phyloP scores from a whole-genome alignment of 2,113 vertebrate species.

The Syngnathus floridae region DNA sequence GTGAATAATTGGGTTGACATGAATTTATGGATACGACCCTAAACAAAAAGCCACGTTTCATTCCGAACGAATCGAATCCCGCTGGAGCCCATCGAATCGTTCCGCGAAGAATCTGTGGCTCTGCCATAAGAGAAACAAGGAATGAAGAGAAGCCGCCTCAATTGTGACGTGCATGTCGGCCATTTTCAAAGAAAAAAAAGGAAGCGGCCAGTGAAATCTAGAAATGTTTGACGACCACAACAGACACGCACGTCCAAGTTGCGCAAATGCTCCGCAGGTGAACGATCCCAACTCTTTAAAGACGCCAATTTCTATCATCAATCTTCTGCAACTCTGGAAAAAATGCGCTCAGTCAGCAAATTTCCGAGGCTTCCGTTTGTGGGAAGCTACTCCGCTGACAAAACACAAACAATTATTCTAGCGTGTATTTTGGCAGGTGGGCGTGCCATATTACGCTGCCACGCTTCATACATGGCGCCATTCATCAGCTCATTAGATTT shows the following conservation, averaged over 20 bases:
- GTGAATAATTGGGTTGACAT: too few relatives aligned
- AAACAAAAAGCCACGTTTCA: too few relatives aligned
- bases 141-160: neutral
- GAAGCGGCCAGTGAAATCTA: constrained; percentile 31
- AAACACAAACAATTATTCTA: constrained; percentile 58
- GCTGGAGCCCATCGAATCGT: too few relatives aligned
- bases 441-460: constrained; percentile 48
- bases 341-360: neutral
- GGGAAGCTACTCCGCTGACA: constrained; percentile 8
- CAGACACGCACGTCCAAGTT: constrained; percentile 34
- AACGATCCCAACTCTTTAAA: constrained; percentile 35
- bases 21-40: too few relatives aligned
- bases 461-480: constrained; percentile 47
- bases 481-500: constrained; percentile 63
- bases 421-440: constrained; percentile 43
- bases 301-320: constrained; percentile 46
- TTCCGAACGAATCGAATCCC: too few relatives aligned
- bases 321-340: constrained; percentile 10
- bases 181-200: neutral
- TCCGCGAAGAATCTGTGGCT: too few relatives aligned
- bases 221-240: constrained; percentile 51
- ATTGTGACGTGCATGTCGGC: neutral
- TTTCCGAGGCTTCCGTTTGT: constrained; percentile 23
- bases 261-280: constrained; percentile 62
- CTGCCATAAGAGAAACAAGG: neutral